Evolutionary conservation across 1,140 invertebrate genomes (phyloP).

Genomic region (Manduca sexta): DNA sequence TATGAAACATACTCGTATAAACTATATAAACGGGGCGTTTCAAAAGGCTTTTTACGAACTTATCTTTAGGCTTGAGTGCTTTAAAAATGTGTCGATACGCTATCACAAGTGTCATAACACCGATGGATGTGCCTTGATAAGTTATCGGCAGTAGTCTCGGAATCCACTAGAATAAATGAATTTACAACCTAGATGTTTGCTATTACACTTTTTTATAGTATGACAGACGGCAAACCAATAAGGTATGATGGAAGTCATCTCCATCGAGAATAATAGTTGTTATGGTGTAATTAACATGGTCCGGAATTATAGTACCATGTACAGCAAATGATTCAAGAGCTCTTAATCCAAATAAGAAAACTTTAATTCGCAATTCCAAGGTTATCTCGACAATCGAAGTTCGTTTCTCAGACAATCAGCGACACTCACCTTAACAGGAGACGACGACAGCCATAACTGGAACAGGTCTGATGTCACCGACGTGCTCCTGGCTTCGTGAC

Average conservation of each 20-base stretch:
- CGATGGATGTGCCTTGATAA: not conserved
- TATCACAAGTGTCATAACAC: not conserved
- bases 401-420: not conserved
- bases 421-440: constrained; percentile 78
- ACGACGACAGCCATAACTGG: constrained; percentile 85
- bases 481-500: constrained; percentile 70
- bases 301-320: too few species aligned
- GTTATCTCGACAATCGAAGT: too few species aligned
- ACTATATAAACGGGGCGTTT: not conserved
- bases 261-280: too few species aligned
- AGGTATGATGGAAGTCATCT: too few species aligned
- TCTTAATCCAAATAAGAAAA: too few species aligned
- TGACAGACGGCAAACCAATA: too few species aligned
- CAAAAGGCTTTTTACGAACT: constrained; percentile 1
- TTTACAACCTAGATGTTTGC: too few species aligned
- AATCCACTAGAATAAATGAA: not conserved
- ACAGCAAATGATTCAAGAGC: too few species aligned
- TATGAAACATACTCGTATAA: too few species aligned
- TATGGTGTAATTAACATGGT: too few species aligned
- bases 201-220: too few species aligned
- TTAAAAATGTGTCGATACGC: constrained; percentile 1
- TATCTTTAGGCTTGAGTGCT: not conserved
- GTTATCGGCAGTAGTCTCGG: not conserved
- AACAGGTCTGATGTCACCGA: constrained; percentile 90
- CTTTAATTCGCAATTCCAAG: not conserved